Evolutionary conservation across 2,888 invertebrate species (phyloP).

Genomic region (Chrysina gloriosa): DNA sequence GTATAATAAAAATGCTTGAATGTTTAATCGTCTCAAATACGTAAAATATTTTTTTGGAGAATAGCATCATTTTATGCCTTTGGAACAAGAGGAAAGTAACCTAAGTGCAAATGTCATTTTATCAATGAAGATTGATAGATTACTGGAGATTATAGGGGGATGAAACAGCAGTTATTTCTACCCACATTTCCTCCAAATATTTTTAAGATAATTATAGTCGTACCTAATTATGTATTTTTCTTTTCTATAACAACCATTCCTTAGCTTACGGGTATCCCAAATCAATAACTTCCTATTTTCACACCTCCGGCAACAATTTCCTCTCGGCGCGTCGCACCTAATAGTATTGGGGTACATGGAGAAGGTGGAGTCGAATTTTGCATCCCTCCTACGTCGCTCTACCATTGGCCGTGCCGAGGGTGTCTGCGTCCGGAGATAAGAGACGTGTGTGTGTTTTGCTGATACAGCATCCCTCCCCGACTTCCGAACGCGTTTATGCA

Average conservation of each 20-base stretch:
- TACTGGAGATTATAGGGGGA: too few relatives aligned
- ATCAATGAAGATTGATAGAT: too few relatives aligned
- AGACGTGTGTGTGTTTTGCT: slow-evolving; percentile 40
- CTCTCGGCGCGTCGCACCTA: background rate
- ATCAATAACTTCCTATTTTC: slow-evolving; percentile 24
- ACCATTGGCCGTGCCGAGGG: slow-evolving; percentile 49
- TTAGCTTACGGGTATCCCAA: background rate
- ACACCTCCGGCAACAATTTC: background rate
- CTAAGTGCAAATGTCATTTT: too few relatives aligned
- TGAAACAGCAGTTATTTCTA: too few relatives aligned
- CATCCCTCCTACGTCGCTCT: slow-evolving; percentile 29
- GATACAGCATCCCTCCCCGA: slow-evolving; percentile 46
- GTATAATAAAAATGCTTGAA: too few relatives aligned
- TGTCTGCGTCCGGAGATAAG: slow-evolving; percentile 50
- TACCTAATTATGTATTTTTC: too few relatives aligned
- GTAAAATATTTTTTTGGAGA: too few relatives aligned
- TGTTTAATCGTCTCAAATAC: too few relatives aligned
- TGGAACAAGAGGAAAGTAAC: too few relatives aligned
- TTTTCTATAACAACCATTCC: background rate
- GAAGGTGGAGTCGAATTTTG: slow-evolving; percentile 36
- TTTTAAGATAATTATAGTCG: too few relatives aligned
- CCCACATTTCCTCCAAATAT: too few relatives aligned
- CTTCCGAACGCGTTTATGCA: slow-evolving; percentile 39
- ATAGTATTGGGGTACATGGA: background rate
- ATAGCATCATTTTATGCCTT: too few relatives aligned